Evolutionary conservation across 92 coral and sea anemone species (phyloP).

Genomic region (Ricordea florida): DNA sequence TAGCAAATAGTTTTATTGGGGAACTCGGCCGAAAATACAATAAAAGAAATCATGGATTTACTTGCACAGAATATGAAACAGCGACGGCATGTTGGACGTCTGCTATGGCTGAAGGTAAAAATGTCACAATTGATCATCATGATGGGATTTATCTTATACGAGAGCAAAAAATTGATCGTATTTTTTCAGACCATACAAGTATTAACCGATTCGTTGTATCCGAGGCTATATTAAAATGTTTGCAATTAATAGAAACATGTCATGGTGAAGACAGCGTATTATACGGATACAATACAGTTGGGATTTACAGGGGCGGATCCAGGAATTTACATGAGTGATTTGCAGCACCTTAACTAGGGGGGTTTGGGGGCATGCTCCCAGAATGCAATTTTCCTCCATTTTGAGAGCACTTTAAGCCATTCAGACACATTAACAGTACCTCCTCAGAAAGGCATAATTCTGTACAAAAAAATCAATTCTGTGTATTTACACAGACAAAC

Average conservation of each 20-base stretch:
- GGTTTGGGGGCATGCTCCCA: too few species aligned
- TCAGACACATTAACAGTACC: too few species aligned
- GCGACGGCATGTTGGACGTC: conserved; percentile 24
- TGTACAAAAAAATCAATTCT: too few species aligned
- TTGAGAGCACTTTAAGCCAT: too few species aligned
- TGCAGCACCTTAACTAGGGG: too few species aligned
- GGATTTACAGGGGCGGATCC: too few species aligned
- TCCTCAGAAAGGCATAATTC: too few species aligned
- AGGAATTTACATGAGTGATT: too few species aligned
- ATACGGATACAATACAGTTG: conserved; percentile 46
- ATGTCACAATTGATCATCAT: conserved; percentile 2
- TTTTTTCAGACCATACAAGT: conserved; percentile 33
- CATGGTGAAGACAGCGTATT: conserved; percentile 12
- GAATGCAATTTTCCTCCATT: too few species aligned
- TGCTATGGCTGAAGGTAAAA: conserved; percentile 15
- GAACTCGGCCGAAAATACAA: conserved; percentile 23
- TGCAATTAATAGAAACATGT: conserved; percentile 24
- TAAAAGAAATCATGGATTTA: conserved; percentile 6
- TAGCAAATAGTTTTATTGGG: conserved; percentile 42
- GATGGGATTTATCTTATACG: neutral
- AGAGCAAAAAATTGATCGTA: conserved; percentile 5
- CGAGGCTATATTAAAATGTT: neutral
- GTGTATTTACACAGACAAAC: too few species aligned
- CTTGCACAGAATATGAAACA: conserved; percentile 17
- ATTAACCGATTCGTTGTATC: conserved; percentile 27